Base-by-base conservation (phyloP, 2,888 invertebrate species). In the Julus scanicus region DNA sequence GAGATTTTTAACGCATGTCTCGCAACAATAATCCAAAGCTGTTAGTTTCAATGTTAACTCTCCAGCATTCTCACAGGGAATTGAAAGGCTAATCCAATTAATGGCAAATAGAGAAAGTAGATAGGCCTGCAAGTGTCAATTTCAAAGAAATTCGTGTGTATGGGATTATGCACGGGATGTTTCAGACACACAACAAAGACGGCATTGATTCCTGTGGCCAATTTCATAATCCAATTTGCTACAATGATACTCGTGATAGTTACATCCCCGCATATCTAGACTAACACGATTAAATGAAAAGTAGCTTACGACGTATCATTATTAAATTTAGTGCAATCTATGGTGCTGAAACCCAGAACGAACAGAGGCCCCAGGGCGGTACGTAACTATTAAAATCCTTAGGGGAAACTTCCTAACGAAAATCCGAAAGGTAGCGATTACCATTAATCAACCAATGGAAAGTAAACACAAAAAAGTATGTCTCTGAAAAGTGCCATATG, bases 191-290 rank as follows among this genome's bases (percentile, higher is more conserved):
- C 63, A 63, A 63, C n/a, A 20, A 20, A 63, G n/a, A 63, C 20
- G 63, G n/a, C 63, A 63, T 63, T 63, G 63, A 63, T 63, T 63
- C 63, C 20, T n/a, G 63, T 20, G 63, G 63, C 63, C 63, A 63
- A 63, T 63, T 63, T 63, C 63, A 63, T 63, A 63, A 63, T 63
- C 63, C n/a, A 63, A 20, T 63, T 63, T 63, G 63, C 63, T 63
- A 63, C 63, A 20, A 63, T 63, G 63, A 63, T 63, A 20, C 63
- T 63, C n/a, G n/a, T 63, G 63, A 63, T 63, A n/a, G 63, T 63
- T 63, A 63, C 63, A 63, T 63, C 20, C 63, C 63, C 63, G 63
- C 63, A 63, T 20, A 63, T n/a, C n/a, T n/a, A 63, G 15, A 63
- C 63, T 63, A 63, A 63, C 63, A 20, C n/a, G 63, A 63, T 63